Base-by-base conservation (phyloP, 2,888 invertebrate genomes). In the Bellardia bayeri region DNA sequence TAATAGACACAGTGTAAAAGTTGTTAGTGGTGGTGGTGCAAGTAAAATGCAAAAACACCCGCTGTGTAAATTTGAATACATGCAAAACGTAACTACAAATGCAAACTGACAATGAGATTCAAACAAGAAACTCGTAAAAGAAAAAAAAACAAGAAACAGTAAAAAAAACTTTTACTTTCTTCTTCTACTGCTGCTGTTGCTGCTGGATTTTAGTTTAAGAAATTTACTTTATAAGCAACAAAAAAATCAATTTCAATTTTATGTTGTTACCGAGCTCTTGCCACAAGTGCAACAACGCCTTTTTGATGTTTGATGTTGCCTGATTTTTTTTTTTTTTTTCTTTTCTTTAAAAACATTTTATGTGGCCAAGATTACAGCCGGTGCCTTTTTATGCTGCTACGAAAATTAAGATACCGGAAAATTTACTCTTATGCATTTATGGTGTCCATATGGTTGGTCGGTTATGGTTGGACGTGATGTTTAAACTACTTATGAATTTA, bases 121-220 rank as follows among this genome's bases (percentile, higher is more conserved):
- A 54, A 75, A 45, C 23, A 61, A 85, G 56, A 66, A 82, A 74
- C 37, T 61, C n/a, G 16, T n/a, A 37, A 66, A 51, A 37, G 16
- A 45, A 76, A 51, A 42, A 54, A 40, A 30, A 42, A 61, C 33
- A 14, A 30, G 11, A 68, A 49, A 49, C 16, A 30, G 1, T 13
- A 3, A 71, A 56, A 9, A 51, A 82, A 82, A 79, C 87, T 87
- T 87, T 87, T 87, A 87, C 87, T 87, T 87, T 87, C 75, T 64
- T 82, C 23, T 66, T 69, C 61, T 42, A 71, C 16, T 54, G 51
- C 14, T 33, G 56, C 40, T 16, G 7, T 14, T 33, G 33, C 61
- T 63, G n/a, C 14, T 63, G 37, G 3, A 69, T 58, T 68, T 33
- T 13, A 30, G 9, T 37, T 37, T 37, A 37, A 37, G 37, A 37